Conservation (phyloP, 2,797 vertebrate species). For the Myoxocephalus aenaeus region DNA sequence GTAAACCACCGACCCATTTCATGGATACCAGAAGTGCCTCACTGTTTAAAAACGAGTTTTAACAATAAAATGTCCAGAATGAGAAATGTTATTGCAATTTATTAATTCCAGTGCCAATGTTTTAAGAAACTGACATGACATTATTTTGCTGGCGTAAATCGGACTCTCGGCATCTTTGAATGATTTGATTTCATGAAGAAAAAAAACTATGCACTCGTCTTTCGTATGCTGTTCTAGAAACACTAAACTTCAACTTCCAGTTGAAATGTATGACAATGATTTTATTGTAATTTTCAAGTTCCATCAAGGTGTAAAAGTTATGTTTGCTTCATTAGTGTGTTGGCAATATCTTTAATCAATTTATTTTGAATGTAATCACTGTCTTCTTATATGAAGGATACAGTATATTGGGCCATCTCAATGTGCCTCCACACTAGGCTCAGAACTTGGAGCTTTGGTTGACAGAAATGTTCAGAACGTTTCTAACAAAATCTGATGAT, state of each 20-base stretch:
- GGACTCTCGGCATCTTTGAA: constrained; percentile 9
- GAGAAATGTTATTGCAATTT: constrained; percentile 33
- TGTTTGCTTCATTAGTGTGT: not conserved
- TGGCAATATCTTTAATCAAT: not conserved
- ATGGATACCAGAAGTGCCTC: constrained; percentile 29
- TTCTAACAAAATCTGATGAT: constrained; percentile 46
- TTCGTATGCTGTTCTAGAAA: constrained; percentile 7
- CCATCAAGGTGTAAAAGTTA: not conserved
- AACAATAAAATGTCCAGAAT: constrained; percentile 24
- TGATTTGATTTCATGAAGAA: not conserved
- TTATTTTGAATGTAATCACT: not conserved
- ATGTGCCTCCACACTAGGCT: constrained; percentile 15
- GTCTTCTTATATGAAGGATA: constrained; percentile 10
- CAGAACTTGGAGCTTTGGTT: constrained; percentile 13
- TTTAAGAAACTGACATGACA: constrained; percentile 33
- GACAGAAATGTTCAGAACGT: constrained; percentile 38
- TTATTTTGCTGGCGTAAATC: constrained; percentile 21
- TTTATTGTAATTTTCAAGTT: not conserved
- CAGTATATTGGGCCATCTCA: constrained; percentile 10
- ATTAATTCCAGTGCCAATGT: constrained; percentile 13
- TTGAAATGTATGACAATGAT: not conserved
- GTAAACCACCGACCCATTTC: constrained; percentile 40
- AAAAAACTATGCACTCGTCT: not conserved
- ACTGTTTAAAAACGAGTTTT: constrained; percentile 55
- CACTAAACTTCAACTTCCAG: not conserved